Evolutionary conservation across 1,140 invertebrate genomes (phyloP).

Genomic region (Hypsibius dujardini): DNA sequence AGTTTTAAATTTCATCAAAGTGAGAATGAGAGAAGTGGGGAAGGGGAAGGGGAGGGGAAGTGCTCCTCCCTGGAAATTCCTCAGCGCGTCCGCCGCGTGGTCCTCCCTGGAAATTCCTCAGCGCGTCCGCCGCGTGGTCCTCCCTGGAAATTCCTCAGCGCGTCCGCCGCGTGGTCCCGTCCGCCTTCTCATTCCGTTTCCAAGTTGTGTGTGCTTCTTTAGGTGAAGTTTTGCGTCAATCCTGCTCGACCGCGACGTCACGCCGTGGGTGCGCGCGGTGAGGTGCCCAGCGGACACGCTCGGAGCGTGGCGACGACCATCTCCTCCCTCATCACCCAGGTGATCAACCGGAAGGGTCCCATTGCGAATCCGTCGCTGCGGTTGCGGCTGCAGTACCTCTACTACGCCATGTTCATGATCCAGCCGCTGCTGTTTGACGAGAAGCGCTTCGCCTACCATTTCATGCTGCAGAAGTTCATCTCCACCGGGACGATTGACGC

Average conservation of each 20-base stretch:
- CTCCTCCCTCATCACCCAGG: conserved; percentile 47
- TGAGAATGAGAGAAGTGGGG: no score
- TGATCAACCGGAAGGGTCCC: background rate
- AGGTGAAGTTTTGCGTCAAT: conserved; percentile 14
- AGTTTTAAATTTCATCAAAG: no score
- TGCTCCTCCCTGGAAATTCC: no score
- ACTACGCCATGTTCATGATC: conserved; percentile 70
- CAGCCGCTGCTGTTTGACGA: conserved; percentile 76
- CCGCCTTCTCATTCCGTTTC: conserved; percentile 18
- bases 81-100: no score
- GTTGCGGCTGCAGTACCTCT: conserved; percentile 58
- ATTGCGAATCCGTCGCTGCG: conserved; percentile 1
- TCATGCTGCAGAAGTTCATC: conserved; percentile 71
- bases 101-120: no score
- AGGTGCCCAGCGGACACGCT: conserved; percentile 33
- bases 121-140: no score
- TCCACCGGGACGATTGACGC: conserved; percentile 53
- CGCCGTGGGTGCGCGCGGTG: conserved; percentile 17
- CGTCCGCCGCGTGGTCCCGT: conserved; percentile 35
- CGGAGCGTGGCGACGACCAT: conserved; percentile 53
- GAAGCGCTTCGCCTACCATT: conserved; percentile 64
- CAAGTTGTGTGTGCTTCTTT: background rate
- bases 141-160: no score
- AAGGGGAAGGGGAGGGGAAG: no score
- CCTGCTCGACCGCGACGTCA: conserved; percentile 40